Base-by-base conservation (phyloP, 2,797 vertebrate species). In the Hapalemur alaotrensis region DNA sequence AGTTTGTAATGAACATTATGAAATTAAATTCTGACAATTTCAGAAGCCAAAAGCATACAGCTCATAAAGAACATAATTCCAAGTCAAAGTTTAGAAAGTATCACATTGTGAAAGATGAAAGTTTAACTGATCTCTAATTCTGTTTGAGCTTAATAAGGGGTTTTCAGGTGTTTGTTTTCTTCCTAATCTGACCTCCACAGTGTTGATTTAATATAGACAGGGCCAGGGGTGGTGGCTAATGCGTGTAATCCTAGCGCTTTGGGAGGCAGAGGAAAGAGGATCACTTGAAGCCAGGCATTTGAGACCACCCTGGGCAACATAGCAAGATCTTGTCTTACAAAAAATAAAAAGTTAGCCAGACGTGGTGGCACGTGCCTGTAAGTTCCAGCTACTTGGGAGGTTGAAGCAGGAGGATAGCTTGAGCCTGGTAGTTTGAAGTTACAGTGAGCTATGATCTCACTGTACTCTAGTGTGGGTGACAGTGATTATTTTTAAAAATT, bases 1-100 rank as follows among this genome's bases (percentile, higher is more conserved):
- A 38, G 35, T 54, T 22, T 90, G 23, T 80, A 92, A 87, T 23
- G 17, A 92, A 76, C 41, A 84, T 81, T 35, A 52, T 38, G n/a
- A 92, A 95, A 89, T 81, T 78, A 83, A 94, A 46, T 52, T 32
- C 28, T 52, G 50, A 35, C 23, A 63, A 86, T 63, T 91, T 93
- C 14, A 76, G 52, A 89, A 93, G 63, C 30, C 89, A 67, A 87
- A 86, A 79, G 20, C 22, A 43, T 1, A 79, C 48, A 91, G 30
- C 7, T 85, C 22, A 46, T 38, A 48, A 73, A 46, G 18, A 72
- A 50, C 57, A 10, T 41, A 78, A 91, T 81, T 96, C 76, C 38
- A 75, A 79, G 61, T n/a, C 52, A 63, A 70, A 84, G 48, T 80
- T 73, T 41, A 75, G 15, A 59, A 88, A 83, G 20, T 81, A 9